Evolutionary conservation across 1,140 invertebrate species (phyloP).

Genomic region (Bombyx mandarina): DNA sequence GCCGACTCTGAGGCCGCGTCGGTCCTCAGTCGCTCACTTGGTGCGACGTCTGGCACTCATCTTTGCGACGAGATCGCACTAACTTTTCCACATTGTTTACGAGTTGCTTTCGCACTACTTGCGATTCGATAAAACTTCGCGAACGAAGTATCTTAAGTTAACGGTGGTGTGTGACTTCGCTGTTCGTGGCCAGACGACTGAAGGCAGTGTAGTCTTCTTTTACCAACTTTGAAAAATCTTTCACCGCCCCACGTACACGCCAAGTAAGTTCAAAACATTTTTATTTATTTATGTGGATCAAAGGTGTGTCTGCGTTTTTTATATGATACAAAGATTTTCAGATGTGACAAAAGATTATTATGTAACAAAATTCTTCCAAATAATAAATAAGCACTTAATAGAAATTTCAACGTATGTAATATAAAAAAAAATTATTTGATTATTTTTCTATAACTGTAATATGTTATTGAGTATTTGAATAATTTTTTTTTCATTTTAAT

Average conservation of each 20-base stretch:
- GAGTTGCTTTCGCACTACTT: conserved; percentile 6
- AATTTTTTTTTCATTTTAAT: no score
- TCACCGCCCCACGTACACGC: conserved; percentile 52
- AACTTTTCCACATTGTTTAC: conserved; percentile 38
- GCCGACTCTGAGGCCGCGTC: conserved; percentile 20
- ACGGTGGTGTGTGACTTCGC: conserved; percentile 13
- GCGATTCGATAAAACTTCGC: no score
- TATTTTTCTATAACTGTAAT: no score
- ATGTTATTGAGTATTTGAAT: no score
- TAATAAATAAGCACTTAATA: no score
- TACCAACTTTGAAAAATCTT: conserved; percentile 10
- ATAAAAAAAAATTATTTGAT: no score
- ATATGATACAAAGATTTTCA: no score
- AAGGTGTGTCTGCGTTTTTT: not conserved
- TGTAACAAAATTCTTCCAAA: no score
- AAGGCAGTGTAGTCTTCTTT: conserved; percentile 10
- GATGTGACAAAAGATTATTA: no score
- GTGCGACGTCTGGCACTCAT: conserved; percentile 52
- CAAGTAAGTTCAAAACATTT: conserved; percentile 40
- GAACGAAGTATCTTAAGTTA: no score
- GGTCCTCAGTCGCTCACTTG: conserved; percentile 50
- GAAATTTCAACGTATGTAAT: no score
- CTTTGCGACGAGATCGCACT: conserved; percentile 22
- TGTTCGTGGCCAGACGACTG: conserved; percentile 5
- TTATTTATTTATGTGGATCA: not conserved